Base-by-base conservation (phyloP, 2,113 vertebrate species). In the Leuciscus idus region DNA sequence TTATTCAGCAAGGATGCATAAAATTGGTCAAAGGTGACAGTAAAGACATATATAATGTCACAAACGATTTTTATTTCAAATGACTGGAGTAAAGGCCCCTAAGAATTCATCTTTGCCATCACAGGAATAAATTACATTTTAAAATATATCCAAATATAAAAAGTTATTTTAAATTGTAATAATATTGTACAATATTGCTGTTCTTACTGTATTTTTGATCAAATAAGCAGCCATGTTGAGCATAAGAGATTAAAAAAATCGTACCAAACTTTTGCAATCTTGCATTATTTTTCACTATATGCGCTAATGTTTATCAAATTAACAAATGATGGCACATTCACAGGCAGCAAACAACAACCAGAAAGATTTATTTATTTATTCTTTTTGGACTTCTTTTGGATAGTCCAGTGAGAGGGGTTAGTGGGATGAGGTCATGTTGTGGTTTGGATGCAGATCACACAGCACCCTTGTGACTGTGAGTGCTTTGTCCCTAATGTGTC, bases 401-500 rank as follows among this genome's bases (percentile, higher is more conserved):
- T 39, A 21, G 68, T 72, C 39, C 33, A 39, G 7, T 72, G 28
- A 21, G 6, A 61, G 52, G 55, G 30, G 30, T 21, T 26, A 57
- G 36, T 30, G 50, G 52, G 30, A 57, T 57, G 4, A 19, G 50
- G 52, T 57, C 50, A 57, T 36, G 52, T 12, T 55, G 28, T 57
- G 52, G 30, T 79, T 33, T 59, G 30, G 19, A 77, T 61, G 52
- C 68, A 72, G 43, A 72, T 43, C 68, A 23, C 17, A 72, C 0
- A 2, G 6, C 68, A 72, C 19, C 33, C 36, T 12, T 39, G 36
- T 43, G 9, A 43, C 43, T 43, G 9, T 43, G 33, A 36, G 36
- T 11, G 68, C 13, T 28, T 75, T 75, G 73, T 50, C n/a, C 43
- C 43, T 48, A 50, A 75, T 75, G 43, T 75, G 43, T 75, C 73